phyloP scores from a whole-genome alignment of 2,888 invertebrate species.

The Opisthograptis luteolata region DNA sequence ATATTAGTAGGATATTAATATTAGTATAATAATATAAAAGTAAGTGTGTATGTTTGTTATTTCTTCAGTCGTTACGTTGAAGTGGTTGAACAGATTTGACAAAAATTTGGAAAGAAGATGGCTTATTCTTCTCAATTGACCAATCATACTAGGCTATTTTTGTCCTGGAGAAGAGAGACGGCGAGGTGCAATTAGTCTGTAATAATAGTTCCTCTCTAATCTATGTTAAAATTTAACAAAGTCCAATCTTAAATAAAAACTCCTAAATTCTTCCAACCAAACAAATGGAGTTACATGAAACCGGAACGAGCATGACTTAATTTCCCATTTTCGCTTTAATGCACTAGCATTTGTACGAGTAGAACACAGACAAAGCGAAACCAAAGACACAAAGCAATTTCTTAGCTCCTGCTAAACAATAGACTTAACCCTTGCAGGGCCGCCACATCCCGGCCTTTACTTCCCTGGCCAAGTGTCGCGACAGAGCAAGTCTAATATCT shows the following conservation, averaged over 20 bases:
- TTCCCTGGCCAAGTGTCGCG: slow-evolving; percentile 48
- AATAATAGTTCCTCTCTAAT: too few species aligned
- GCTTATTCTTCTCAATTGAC: too few species aligned
- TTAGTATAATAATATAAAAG: too few species aligned
- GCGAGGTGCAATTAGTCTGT: too few species aligned
- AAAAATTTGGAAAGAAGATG: too few species aligned
- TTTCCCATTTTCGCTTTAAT: slow-evolving; percentile 5
- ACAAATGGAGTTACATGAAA: background rate
- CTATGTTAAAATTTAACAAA: background rate
- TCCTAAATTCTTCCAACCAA: background rate
- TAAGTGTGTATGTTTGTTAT: too few species aligned
- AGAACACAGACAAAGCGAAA: slow-evolving; percentile 8
- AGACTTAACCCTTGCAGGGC: slow-evolving; percentile 20
- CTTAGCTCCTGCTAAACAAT: slow-evolving; percentile 15
- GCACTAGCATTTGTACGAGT: slow-evolving; percentile 20
- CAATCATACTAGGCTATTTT: too few species aligned
- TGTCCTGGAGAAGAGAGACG: too few species aligned
- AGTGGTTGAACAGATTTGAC: too few species aligned
- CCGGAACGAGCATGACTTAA: background rate
- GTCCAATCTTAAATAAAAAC: too few species aligned
- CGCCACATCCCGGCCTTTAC: slow-evolving; percentile 41
- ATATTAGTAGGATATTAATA: too few species aligned
- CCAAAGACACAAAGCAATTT: slow-evolving; percentile 10
- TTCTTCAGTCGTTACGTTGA: too few species aligned
- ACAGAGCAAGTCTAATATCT: slow-evolving; percentile 77